Evolutionary conservation across 64 coral and sea anemone species (phyloP).

Genomic region (Platygyra sinensis): DNA sequence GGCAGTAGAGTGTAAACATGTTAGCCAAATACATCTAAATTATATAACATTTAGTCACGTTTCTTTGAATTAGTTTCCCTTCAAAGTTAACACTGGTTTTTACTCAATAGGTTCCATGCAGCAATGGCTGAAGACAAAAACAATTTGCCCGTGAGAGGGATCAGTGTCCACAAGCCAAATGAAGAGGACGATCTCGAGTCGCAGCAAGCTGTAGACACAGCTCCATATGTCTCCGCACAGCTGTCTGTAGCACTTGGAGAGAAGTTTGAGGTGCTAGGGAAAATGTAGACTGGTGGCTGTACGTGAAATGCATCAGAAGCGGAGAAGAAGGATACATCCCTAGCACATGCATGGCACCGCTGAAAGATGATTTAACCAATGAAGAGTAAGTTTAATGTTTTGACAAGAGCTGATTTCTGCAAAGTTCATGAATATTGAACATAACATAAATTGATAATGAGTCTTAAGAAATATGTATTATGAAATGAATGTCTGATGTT

Average conservation of each 20-base stretch:
- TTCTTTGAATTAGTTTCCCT: no score
- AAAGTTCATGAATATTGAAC: not conserved
- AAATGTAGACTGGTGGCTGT: constrained; percentile 67
- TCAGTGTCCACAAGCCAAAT: constrained; percentile 40
- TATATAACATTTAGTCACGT: no score
- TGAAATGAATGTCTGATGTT: no score
- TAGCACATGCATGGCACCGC: constrained; percentile 50
- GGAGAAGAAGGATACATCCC: constrained; percentile 66
- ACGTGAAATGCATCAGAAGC: constrained; percentile 12
- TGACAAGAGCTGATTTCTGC: not conserved
- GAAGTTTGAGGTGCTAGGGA: constrained; percentile 52
- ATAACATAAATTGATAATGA: no score
- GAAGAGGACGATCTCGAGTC: constrained; percentile 25
- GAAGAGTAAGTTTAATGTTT: constrained; percentile 42
- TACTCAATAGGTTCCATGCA: not conserved
- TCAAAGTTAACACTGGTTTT: not conserved
- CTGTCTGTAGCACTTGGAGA: constrained; percentile 53
- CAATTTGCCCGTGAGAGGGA: constrained; percentile 26
- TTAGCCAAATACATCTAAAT: no score
- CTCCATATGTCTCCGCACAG: constrained; percentile 42
- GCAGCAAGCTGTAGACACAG: constrained; percentile 32
- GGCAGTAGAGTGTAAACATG: no score
- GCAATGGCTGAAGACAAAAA: constrained; percentile 6
- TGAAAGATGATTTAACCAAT: constrained; percentile 46
- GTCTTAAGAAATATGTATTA: no score